Base-by-base conservation (phyloP, 2,888 invertebrate species). In the Andrena hattorfiana region DNA sequence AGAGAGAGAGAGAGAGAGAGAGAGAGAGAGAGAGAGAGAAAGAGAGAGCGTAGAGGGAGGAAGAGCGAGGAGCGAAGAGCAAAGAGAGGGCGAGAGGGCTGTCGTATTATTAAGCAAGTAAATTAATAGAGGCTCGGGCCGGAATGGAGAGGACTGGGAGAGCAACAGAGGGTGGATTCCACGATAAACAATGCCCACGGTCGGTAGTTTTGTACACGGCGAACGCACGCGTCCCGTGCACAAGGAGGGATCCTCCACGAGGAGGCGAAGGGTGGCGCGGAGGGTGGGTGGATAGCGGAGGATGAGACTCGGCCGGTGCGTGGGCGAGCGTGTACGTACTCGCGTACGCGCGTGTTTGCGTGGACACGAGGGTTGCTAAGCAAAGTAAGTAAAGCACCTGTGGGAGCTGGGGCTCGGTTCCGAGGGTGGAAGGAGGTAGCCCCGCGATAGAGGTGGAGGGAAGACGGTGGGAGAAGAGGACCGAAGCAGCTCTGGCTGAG, bases 41-140 rank as follows among this genome's bases (percentile, higher is more conserved):
- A 67, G 4, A 69, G 63, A 75, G 68, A 32, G 23, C 71, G 83
- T 85, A 69, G 81, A 30, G 68, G 48, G 67, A 73, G 49, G 48
- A 69, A 59, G 28, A 62, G 13, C n/a, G 62, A 48, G 72, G 76
- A 49, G 59, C 49, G 80, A 72, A 64, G 42, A 42, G 42, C 42
- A 42, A 42, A 42, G 42, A 74, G 74, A 70, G 68, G 62, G 59
- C 42, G 82, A 82, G 86, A 85, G 80, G 83, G 76, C 64, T 81
- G 80, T 87, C 84, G 92, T 90, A 92, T 92, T 93, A 93, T 93
- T 93, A 93, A 93, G 93, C 92, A 92, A 93, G 92, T 93, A 92
- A 93, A 93, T 93, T 93, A 93, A 93, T 93, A 93, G 93, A 91
- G 91, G 93, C 92, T 93, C 66, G 89, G 85, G 64, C 77, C 71